These are phyloP conservation scores for Himalopsyche anomala DNA, from an alignment of 2,888 invertebrate genomes.

Conservation along the genomic window DNA sequence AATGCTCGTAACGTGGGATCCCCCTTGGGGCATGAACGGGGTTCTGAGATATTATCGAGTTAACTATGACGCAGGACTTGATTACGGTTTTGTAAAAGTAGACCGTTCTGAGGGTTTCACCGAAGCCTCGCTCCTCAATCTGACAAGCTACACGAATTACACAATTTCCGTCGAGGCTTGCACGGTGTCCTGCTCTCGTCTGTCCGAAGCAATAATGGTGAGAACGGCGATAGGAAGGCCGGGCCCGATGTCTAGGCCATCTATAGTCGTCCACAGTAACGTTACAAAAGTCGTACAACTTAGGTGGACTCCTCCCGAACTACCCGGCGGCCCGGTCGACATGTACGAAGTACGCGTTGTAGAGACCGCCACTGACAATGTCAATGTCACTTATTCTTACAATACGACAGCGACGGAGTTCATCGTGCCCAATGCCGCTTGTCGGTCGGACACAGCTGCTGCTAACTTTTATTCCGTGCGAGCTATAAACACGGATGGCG, in stretches of 20 bases:
- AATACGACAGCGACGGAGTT: slow-evolving; percentile 67
- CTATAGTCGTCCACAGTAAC: slow-evolving; percentile 22
- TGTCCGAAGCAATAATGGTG: slow-evolving; percentile 75
- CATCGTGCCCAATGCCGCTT: slow-evolving; percentile 57
- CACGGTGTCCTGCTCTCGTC: slow-evolving; percentile 81
- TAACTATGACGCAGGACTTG: slow-evolving; percentile 70
- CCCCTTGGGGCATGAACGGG: slow-evolving; percentile 85
- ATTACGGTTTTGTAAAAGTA: slow-evolving; percentile 47
- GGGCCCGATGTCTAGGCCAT: slow-evolving; percentile 69
- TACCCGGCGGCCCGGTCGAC: slow-evolving; percentile 77
- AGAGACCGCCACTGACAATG: slow-evolving; percentile 67
- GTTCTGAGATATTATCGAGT: slow-evolving; percentile 82
- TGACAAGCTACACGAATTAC: slow-evolving; percentile 82
- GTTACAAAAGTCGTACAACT: slow-evolving; percentile 69
- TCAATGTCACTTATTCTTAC: slow-evolving; percentile 65
- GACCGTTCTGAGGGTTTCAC: slow-evolving; percentile 53
- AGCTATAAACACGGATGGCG: slow-evolving; percentile 68
- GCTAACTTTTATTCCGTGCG: slow-evolving; percentile 67
- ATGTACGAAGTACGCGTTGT: slow-evolving; percentile 77
- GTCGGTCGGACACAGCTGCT: slow-evolving; percentile 42
- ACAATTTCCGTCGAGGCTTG: slow-evolving; percentile 84
- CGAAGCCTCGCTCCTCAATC: slow-evolving; percentile 69
- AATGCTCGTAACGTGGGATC: slow-evolving; percentile 81
- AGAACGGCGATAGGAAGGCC: slow-evolving; percentile 81
- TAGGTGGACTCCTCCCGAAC: slow-evolving; percentile 75